Percentiles rank a stretch among this genome's conserved stretches.
phyloP scores from a whole-genome alignment of 2,888 invertebrate genomes.

The Erebia aethiops region DNA sequence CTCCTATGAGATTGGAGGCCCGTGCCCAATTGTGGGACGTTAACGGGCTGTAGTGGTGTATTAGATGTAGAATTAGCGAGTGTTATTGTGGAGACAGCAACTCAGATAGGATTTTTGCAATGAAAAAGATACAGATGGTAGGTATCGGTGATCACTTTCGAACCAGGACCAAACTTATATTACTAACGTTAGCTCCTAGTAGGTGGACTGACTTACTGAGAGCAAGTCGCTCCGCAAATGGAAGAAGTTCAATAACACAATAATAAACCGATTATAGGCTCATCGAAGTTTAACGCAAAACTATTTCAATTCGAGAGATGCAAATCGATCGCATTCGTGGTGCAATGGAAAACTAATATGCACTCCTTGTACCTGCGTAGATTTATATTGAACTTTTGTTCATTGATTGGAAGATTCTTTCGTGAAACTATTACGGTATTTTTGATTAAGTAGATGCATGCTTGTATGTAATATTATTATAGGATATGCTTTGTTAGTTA shows the following conservation, averaged over 20 bases:
- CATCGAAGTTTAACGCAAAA: conserved; percentile 30
- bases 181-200: background rate
- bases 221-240: conserved; percentile 50
- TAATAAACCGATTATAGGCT: conserved; percentile 27
- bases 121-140: background rate
- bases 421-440: background rate
- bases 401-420: background rate
- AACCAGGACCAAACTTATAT: background rate
- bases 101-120: background rate
- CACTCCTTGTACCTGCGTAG: background rate
- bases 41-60: too few species aligned
- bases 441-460: background rate
- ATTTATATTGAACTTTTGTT: background rate
- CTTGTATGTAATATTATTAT: background rate
- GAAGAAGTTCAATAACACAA: conserved; percentile 34
- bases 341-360: conserved; percentile 12
- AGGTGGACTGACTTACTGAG: background rate
- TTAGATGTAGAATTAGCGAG: too few species aligned
- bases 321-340: conserved; percentile 43
- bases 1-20: too few species aligned
- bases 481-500: background rate
- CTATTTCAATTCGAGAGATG: conserved; percentile 31
- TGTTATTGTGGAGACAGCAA: too few species aligned
- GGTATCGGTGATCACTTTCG: background rate
- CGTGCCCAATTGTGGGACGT: too few species aligned